phyloP scores from a whole-genome alignment of 2,113 vertebrate species.

The Coptodon bakossiorum region DNA sequence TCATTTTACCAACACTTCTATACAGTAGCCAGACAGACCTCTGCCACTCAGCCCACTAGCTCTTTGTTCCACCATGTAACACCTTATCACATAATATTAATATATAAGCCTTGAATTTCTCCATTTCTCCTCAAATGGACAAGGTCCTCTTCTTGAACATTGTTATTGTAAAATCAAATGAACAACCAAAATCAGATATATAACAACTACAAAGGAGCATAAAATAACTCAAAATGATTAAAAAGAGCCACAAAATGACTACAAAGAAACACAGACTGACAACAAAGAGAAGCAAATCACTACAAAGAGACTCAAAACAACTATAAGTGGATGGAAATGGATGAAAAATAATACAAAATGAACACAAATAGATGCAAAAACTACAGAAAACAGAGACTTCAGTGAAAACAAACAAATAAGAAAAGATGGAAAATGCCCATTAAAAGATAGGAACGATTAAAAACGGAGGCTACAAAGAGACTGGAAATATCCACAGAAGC shows the following conservation, averaged over 20 bases:
- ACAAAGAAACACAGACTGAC: not conserved
- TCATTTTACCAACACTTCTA: not conserved
- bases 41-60: not conserved
- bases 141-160: not conserved
- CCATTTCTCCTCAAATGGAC: not conserved
- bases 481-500: not conserved
- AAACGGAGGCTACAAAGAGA: not conserved
- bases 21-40: not conserved
- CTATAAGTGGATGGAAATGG: not conserved
- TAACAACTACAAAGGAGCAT: not conserved
- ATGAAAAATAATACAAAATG: not conserved
- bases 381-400: not conserved
- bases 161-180: not conserved
- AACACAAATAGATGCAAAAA: not conserved
- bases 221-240: not conserved
- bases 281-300: not conserved
- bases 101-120: not conserved
- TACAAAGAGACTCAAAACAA: not conserved
- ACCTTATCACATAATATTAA: not conserved
- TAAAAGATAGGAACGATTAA: not conserved
- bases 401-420: not conserved
- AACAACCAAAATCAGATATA: not conserved
- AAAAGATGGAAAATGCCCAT: not conserved
- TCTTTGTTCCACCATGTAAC: not conserved
- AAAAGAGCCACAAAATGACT: not conserved